A percentile compares a stretch with the other conserved stretches of the same genome.
These are phyloP conservation scores for Peromyscus eremicus DNA, from an alignment of 2,797 vertebrate genomes.

Conservation along the genomic window DNA sequence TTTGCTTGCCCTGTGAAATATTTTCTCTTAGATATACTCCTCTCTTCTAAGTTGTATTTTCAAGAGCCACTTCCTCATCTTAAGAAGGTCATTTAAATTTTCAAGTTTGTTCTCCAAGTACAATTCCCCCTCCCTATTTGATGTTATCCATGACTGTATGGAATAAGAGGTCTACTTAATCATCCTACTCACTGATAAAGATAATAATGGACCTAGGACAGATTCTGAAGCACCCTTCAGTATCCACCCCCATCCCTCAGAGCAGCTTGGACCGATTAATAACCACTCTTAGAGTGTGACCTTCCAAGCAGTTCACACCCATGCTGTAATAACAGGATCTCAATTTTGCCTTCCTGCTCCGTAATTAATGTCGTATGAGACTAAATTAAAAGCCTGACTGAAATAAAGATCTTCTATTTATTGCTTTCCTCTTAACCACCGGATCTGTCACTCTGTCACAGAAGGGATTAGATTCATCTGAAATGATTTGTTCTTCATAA, in stretches of 20 bases:
- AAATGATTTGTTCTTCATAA: slow-evolving; percentile 75
- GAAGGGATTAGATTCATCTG: slow-evolving; percentile 74
- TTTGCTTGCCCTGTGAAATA: not conserved
- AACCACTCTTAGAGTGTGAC: slow-evolving; percentile 74
- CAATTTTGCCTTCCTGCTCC: slow-evolving; percentile 52
- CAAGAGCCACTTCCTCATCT: slow-evolving; percentile 26
- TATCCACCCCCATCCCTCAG: slow-evolving; percentile 49
- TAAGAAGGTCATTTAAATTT: slow-evolving; percentile 76
- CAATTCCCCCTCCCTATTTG: slow-evolving; percentile 50
- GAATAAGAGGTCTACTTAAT: slow-evolving; percentile 69
- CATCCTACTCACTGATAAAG: slow-evolving; percentile 75
- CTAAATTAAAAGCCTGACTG: slow-evolving; percentile 76
- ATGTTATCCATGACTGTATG: slow-evolving; percentile 72
- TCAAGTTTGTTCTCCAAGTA: slow-evolving; percentile 71
- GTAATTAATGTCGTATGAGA: slow-evolving; percentile 76
- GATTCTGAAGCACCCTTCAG: slow-evolving; percentile 65
- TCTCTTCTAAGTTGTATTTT: slow-evolving; percentile 31
- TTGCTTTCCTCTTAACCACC: slow-evolving; percentile 73
- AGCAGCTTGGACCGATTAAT: slow-evolving; percentile 69
- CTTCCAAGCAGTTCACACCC: slow-evolving; percentile 70
- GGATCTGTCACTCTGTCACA: slow-evolving; percentile 62
- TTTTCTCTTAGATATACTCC: not conserved
- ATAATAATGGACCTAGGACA: slow-evolving; percentile 70
- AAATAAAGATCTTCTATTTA: slow-evolving; percentile 80
- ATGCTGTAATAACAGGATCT: slow-evolving; percentile 75